Evolutionary conservation across 2,113 vertebrate genomes (phyloP).

Genomic region (Oryzias melastigma): DNA sequence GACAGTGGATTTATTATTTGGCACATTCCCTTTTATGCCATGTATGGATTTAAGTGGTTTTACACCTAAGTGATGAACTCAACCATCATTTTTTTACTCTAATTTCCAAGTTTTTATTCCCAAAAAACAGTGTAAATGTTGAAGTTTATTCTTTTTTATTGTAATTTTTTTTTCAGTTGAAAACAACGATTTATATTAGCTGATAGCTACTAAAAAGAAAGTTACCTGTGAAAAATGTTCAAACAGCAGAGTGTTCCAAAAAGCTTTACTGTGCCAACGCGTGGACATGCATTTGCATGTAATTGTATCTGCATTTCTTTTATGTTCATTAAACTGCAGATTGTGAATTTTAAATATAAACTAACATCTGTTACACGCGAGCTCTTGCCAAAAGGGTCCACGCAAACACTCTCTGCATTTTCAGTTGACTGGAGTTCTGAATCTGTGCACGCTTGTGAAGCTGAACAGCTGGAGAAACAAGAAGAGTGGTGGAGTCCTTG

Average conservation of each 20-base stretch:
- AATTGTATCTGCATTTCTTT: not conserved
- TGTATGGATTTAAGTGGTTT: conserved; percentile 1
- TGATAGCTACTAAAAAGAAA: too few relatives aligned
- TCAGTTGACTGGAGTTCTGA: not conserved
- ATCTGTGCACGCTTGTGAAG: not conserved
- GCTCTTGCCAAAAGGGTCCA: not conserved
- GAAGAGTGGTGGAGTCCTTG: not conserved
- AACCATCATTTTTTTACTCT: not conserved
- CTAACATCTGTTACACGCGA: not conserved
- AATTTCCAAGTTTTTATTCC: too few relatives aligned
- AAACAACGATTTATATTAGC: too few relatives aligned
- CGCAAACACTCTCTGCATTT: not conserved
- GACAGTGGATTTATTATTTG: conserved; percentile 47
- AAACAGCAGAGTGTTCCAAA: not conserved
- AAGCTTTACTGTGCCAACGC: not conserved
- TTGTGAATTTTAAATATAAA: conserved; percentile 1
- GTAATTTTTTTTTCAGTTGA: too few relatives aligned
- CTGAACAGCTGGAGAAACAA: not conserved
- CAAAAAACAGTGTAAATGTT: not conserved
- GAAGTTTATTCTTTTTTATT: not conserved
- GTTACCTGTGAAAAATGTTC: too few relatives aligned
- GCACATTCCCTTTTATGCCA: conserved; percentile 17
- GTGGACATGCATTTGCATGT: not conserved
- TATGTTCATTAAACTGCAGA: not conserved
- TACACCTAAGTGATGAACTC: too few relatives aligned